Base-by-base conservation (phyloP, 2,888 invertebrate genomes). In the Sycophila texana region DNA sequence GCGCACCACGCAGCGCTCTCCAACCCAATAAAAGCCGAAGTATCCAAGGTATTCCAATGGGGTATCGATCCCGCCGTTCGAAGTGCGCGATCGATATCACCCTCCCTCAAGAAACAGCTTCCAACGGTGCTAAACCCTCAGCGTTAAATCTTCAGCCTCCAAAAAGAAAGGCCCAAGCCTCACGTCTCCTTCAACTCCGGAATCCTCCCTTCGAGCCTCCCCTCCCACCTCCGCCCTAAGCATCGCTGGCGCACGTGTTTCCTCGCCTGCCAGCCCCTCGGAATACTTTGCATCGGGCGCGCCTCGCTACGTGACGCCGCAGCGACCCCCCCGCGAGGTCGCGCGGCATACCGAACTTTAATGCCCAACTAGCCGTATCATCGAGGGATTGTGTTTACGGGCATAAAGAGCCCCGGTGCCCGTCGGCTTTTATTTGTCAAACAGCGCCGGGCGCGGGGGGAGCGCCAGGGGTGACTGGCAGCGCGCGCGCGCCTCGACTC, bases 331-430 rank as follows among this genome's bases (percentile, higher is more conserved):
- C 22, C 81, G 80, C 58, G 55, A 39, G 83, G 47, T 18, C 71
- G n/a, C 60, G 84, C 87, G 87, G 87, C 88, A 88, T 88, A 87
- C 87, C 87, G 84, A 85, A 87, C 86, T 88, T 87, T 87, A 87
- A 88, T 88, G 88, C 87, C 86, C 89, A 89, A 90, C 89, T 89
- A 89, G 90, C 89, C 90, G 88, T 89, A 88, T 89, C 89, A 88
- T 88, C 86, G 86, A 84, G 86, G 85, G 86, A 85, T 83, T 85
- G 82, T 83, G 78, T 82, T 82, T 82, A 83, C 81, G 82, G 83
- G 83, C 82, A 82, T 84, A 81, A 83, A 83, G 81, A 74, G 84
- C 84, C 72, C 77, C 73, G 68, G 39, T 75, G 82, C 78, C 71
- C 65, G 70, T 74, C 73, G 87, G 86, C 86, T 88, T 89, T 88